Percentiles rank a stretch among this genome's conserved stretches.
phyloP scores from a whole-genome alignment of 2,797 vertebrate genomes.

The Sternarchorhynchus goeldii region DNA sequence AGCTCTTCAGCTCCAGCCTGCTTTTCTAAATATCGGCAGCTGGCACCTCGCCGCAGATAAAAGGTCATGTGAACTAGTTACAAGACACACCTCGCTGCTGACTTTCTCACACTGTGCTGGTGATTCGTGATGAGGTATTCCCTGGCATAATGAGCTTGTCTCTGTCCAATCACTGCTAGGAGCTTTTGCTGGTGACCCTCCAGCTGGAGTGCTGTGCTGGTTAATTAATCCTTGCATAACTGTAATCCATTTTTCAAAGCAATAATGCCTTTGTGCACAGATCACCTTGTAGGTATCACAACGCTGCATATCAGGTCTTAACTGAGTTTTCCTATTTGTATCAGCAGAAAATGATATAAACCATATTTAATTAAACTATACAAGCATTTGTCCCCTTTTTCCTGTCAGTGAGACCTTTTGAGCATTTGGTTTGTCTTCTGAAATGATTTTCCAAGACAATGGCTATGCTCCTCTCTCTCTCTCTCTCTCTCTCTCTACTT shows the following conservation, averaged over 20 bases:
- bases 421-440: not conserved
- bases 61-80: constrained; percentile 1
- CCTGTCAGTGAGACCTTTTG: not conserved
- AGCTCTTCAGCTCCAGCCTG: constrained; percentile 6
- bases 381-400: no score
- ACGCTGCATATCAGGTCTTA: no score
- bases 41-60: not conserved
- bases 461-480: not conserved
- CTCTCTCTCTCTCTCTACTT: no score
- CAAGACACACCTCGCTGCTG: not conserved
- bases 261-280: no score
- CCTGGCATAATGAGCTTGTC: not conserved
- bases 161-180: not conserved
- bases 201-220: not conserved
- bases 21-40: constrained; percentile 21
- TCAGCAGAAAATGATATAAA: no score
- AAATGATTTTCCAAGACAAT: not conserved
- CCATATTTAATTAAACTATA: no score
- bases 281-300: no score
- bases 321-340: no score
- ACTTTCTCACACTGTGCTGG: constrained; percentile 10
- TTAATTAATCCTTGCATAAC: not conserved
- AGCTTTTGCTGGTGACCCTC: not conserved
- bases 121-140: not conserved
- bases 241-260: no score